Conservation (phyloP, 2,888 invertebrate species). For the Scaptodrosophila latifasciaeformis region DNA sequence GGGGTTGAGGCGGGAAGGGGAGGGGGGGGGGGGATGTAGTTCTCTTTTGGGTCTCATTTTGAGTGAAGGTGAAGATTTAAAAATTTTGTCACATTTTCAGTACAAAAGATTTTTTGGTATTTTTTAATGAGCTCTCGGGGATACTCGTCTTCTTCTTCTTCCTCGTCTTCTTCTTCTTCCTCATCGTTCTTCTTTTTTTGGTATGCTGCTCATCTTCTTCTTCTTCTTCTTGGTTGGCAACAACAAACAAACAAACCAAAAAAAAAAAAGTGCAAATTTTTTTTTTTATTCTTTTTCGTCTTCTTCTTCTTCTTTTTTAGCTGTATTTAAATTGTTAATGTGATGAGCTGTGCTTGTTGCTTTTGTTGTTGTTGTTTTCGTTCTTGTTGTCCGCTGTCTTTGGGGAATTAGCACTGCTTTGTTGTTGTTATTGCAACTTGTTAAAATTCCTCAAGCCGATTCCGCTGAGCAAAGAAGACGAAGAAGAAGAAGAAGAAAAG, state of each 20-base stretch:
- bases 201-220: slow-evolving; percentile 7
- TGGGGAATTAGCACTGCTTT: slow-evolving; percentile 62
- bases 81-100: slow-evolving; percentile 74
- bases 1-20: too few species aligned
- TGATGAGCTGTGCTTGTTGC: slow-evolving; percentile 21
- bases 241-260: background rate
- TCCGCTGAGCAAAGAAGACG: background rate
- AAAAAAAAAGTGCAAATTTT: slow-evolving; percentile 55
- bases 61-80: slow-evolving; percentile 71
- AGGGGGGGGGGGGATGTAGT: too few species aligned
- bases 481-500: slow-evolving; percentile 8
- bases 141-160: slow-evolving; percentile 34
- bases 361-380: slow-evolving; percentile 17
- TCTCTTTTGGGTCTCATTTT: slow-evolving; percentile 13
- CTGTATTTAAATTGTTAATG: slow-evolving; percentile 66
- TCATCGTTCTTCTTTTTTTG: slow-evolving; percentile 20
- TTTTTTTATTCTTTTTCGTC: slow-evolving; percentile 26
- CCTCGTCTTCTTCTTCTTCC: slow-evolving; percentile 28
- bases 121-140: slow-evolving; percentile 72
- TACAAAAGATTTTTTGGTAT: slow-evolving; percentile 72
- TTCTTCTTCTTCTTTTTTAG: slow-evolving; percentile 24
- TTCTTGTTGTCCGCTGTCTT: slow-evolving; percentile 36
- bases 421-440: slow-evolving; percentile 58
- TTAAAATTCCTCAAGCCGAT: slow-evolving; percentile 57
- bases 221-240: slow-evolving; percentile 20